phyloP scores from a whole-genome alignment of 2,113 vertebrate genomes.

The Actenoides hombroni region DNA sequence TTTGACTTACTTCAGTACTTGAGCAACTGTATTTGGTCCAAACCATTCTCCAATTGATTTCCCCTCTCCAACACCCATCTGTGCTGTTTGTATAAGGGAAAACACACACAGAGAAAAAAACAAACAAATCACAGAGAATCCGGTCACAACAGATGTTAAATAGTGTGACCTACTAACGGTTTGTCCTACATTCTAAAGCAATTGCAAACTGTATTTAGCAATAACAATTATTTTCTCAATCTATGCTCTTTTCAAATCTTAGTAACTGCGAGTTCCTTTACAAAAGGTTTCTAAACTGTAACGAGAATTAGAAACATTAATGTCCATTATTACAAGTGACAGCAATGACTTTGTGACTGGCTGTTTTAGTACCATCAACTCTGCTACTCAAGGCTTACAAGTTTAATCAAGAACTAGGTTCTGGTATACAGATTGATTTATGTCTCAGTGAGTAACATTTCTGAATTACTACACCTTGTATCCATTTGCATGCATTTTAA shows the following conservation, averaged over 20 bases:
- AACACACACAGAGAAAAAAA: neutral
- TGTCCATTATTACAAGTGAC: neutral
- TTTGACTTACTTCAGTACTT: slow-evolving; percentile 95
- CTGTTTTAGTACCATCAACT: neutral
- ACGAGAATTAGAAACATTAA: neutral
- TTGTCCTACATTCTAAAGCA: neutral
- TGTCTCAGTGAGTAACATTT: neutral
- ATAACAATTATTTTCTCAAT: neutral
- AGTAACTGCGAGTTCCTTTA: neutral
- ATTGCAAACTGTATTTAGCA: neutral
- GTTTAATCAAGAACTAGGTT: neutral
- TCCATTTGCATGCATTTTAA: neutral
- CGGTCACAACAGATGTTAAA: neutral
- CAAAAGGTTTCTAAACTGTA: neutral
- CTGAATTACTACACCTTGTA: neutral
- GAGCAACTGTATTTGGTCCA: slow-evolving; percentile 97
- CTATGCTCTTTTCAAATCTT: neutral
- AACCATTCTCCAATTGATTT: slow-evolving; percentile 99
- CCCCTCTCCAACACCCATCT: slow-evolving; percentile 99
- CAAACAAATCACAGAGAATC: neutral
- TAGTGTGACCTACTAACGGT: neutral
- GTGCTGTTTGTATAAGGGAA: slow-evolving; percentile 80
- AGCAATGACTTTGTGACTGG: neutral
- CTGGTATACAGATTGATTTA: neutral
- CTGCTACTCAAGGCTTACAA: neutral